Evolutionary conservation across 2,888 invertebrate genomes (phyloP).

Genomic region (Enoplolaimus lenunculus): DNA sequence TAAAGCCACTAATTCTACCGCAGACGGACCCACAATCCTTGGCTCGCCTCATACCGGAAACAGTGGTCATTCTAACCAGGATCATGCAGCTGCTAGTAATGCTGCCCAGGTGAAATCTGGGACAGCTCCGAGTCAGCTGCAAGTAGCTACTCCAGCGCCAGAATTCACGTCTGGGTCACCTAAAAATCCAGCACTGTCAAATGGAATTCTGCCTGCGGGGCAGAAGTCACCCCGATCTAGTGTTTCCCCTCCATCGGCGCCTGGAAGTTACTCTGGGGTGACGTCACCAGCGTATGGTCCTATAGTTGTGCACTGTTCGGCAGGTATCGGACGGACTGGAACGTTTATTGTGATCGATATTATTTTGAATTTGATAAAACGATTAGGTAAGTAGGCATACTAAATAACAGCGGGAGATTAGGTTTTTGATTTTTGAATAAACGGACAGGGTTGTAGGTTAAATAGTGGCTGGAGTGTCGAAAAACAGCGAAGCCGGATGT

Average conservation of each 20-base stretch:
- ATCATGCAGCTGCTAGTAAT: no score
- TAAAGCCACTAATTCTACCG: no score
- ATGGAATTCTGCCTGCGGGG: no score
- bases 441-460: no score
- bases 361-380: constrained; percentile 85
- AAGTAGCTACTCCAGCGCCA: neutral
- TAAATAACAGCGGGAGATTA: no score
- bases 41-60: neutral
- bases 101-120: no score
- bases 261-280: neutral
- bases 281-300: neutral
- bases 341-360: constrained; percentile 98
- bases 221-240: no score
- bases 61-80: neutral
- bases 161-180: neutral
- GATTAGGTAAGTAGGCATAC: constrained; percentile 57
- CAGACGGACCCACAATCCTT: neutral
- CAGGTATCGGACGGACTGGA: constrained; percentile 93
- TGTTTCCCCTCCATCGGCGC: neutral
- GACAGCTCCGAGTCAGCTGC: neutral
- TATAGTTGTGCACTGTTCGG: constrained; percentile 49
- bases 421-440: no score
- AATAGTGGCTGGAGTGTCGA: no score
- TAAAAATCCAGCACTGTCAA: neutral
- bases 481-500: no score